Base-by-base conservation (phyloP, 64 coral and sea anemone genomes). In the Dendronephthya gigantea region DNA sequence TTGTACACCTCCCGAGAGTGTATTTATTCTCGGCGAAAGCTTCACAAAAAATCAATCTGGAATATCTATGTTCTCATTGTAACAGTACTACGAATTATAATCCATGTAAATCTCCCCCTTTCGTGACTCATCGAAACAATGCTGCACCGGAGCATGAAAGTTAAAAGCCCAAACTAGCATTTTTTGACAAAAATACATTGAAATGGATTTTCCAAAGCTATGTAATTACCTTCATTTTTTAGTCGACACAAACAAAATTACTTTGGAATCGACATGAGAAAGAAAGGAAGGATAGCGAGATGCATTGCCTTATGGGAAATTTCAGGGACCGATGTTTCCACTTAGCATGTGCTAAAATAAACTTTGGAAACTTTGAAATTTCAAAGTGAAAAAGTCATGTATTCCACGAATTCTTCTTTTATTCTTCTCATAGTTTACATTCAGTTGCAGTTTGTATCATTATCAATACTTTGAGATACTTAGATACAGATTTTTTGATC, bases 221-320 rank as follows among this genome's bases (percentile, higher is more conserved):
- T 62, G 25, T 62, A 36, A 79, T 79, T 79, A 79, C 72, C 72
- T 79, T 79, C 72, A 79, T 79, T 79, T 79, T 79, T 34, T 39
- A 76, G 72, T 17, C 72, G 72, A 79, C 15, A 36, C 36, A 79
- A 4, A 36, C 32, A 62, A 79, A 79, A 79, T 36, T 39, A 79
- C 8, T 79, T 79, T 79, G 72, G 36, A 79, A 34, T 39, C 72
- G 72, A 39, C 36, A 79, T 79, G 72, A 79, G 72, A 79, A 79
- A 79, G 72, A 79, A 79, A 79, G 72, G 72, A 79, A 79, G 72
- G 29, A 30, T 10, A 33, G 36, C 32, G 10, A 39, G 15, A 19
- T 33, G 72, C 72, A 39, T 12, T 15, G 72, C 30, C 36, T 79
- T 79, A 33, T 79, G 72, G 72, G 72, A 79, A 34, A 79, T 34